Conservation (phyloP, 2,113 vertebrate species). For the Chinchilla lanigera region DNA sequence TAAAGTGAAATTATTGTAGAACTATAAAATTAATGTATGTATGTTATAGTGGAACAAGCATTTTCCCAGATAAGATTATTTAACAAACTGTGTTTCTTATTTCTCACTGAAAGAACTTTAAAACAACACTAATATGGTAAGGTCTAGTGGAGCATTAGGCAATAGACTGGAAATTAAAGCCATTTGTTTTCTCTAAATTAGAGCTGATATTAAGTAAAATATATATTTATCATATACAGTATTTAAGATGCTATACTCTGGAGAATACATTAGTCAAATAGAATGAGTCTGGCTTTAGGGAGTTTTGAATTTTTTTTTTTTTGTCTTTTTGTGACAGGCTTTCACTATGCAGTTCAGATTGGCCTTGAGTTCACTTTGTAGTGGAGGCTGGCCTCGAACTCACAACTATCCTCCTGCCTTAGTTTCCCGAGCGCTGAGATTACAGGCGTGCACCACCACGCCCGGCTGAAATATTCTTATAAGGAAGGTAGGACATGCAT, state of each 20-base stretch:
- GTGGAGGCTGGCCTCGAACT: too few relatives aligned
- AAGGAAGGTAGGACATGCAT: neutral
- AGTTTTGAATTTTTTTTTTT: neutral
- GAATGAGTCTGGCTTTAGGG: neutral
- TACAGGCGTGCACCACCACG: too few relatives aligned
- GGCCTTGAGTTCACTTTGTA: too few relatives aligned
- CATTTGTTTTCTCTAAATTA: constrained; percentile 56
- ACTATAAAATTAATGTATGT: constrained; percentile 5
- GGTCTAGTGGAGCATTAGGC: constrained; percentile 56
- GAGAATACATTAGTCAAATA: neutral
- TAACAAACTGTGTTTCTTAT: constrained; percentile 36
- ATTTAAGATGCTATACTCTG: neutral
- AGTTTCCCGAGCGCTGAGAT: too few relatives aligned
- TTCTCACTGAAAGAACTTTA: constrained; percentile 58
- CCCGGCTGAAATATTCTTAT: neutral
- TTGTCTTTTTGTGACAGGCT: too few relatives aligned
- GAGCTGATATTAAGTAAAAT: constrained; percentile 43
- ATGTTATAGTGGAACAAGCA: constrained; percentile 45
- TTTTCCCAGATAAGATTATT: constrained; percentile 57
- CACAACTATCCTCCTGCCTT: too few relatives aligned
- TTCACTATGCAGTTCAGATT: too few relatives aligned
- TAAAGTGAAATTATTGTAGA: constrained; percentile 45
- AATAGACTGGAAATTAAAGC: constrained; percentile 62
- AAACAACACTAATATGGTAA: constrained; percentile 56
- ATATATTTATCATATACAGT: neutral